phyloP scores from a whole-genome alignment of 2,888 invertebrate genomes.

The Rhamphomyia laevipes region DNA sequence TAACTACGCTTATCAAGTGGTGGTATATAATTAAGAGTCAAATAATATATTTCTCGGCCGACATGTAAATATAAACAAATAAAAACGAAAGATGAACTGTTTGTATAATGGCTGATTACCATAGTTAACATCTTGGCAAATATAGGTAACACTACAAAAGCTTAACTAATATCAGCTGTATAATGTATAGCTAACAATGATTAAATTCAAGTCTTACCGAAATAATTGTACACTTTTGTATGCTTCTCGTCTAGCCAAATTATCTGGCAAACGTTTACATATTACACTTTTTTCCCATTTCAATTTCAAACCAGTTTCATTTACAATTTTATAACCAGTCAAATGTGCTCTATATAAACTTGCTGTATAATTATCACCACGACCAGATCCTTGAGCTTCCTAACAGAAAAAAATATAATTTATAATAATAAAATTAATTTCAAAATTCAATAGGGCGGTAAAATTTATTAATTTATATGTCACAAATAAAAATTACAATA shows the following conservation, averaged over 20 bases:
- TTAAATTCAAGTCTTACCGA: conserved; percentile 28
- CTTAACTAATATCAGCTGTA: background rate
- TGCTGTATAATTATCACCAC: conserved; percentile 65
- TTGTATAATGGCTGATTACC: no score
- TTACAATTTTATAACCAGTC: conserved; percentile 37
- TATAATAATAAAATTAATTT: no score
- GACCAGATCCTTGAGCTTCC: conserved; percentile 56
- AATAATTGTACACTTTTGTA: conserved; percentile 60
- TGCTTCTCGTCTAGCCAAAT: conserved; percentile 48
- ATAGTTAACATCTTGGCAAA: no score
- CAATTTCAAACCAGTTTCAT: conserved; percentile 30
- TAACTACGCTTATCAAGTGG: no score
- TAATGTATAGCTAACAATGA: background rate
- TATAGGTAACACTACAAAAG: no score
- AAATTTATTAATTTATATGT: no score
- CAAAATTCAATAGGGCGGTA: no score
- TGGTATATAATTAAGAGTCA: no score
- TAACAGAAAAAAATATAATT: conserved; percentile 21
- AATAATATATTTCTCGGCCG: no score
- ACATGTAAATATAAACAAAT: no score
- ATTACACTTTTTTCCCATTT: conserved; percentile 56
- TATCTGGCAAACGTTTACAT: conserved; percentile 59
- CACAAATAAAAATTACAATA: no score
- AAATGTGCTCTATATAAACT: conserved; percentile 55
- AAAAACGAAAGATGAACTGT: no score